Percentiles rank a stretch among this genome's conserved stretches.
phyloP scores from a whole-genome alignment of 2,888 invertebrate species.

The Lasioglossum leucozonium region DNA sequence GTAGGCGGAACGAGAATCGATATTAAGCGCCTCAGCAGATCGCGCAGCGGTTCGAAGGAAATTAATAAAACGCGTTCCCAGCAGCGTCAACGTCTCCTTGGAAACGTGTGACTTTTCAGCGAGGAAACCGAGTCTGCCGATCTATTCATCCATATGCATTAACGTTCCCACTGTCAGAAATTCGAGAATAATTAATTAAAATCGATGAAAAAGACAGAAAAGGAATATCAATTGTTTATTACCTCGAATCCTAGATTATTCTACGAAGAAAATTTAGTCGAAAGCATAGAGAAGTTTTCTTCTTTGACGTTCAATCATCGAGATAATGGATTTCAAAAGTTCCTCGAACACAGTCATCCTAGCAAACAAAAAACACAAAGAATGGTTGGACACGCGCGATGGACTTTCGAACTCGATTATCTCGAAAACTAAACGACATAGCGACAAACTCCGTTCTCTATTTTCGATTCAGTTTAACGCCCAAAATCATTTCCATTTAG shows the following conservation, averaged over 20 bases:
- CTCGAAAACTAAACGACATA: background rate
- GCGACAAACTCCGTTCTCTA: too few species aligned
- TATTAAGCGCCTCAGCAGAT: background rate
- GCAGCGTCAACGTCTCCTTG: background rate
- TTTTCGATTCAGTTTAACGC: too few species aligned
- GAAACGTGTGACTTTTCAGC: background rate
- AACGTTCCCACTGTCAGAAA: background rate
- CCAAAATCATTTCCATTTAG: too few species aligned
- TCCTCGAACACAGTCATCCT: background rate
- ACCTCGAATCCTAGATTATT: too few species aligned
- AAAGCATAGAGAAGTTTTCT: background rate
- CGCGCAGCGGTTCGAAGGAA: background rate
- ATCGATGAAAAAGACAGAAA: background rate
- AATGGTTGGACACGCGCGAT: background rate
- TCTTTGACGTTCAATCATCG: background rate
- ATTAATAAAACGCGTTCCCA: slow-evolving; percentile 32
- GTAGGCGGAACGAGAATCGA: slow-evolving; percentile 17
- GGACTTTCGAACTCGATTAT: background rate
- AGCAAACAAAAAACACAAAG: background rate
- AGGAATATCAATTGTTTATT: background rate
- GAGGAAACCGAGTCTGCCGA: background rate
- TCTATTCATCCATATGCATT: background rate
- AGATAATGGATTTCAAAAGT: background rate
- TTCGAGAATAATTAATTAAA: background rate
- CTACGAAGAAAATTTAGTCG: background rate